A percentile compares a stretch with the other conserved stretches of the same genome.
These are phyloP conservation scores for Sitta carolinensis DNA, from an alignment of 2,797 vertebrate genomes.

Conservation along the genomic window DNA sequence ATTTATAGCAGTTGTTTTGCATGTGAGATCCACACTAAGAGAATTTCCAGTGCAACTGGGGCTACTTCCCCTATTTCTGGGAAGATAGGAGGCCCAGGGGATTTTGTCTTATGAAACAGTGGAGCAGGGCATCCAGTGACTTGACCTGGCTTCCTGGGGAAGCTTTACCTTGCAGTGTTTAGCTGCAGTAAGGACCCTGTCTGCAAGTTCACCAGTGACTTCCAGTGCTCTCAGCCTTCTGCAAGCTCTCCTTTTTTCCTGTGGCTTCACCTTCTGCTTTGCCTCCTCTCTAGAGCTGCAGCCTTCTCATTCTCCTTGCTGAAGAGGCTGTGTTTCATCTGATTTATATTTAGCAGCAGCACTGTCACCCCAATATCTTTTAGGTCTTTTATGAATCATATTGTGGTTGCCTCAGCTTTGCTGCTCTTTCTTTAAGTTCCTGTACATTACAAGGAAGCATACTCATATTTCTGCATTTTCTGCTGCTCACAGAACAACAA, in stretches of 20 bases:
- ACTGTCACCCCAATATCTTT: background rate
- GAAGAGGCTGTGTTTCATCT: background rate
- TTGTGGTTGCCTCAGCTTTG: constrained; percentile 45
- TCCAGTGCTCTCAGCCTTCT: background rate
- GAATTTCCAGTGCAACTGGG: constrained; percentile 66
- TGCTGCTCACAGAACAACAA: background rate
- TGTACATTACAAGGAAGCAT: constrained; percentile 32
- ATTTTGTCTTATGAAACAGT: background rate
- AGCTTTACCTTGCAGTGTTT: background rate
- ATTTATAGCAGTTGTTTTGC: constrained; percentile 69
- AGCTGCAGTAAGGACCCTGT: background rate
- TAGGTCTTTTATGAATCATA: constrained; percentile 21
- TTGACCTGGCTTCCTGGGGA: background rate
- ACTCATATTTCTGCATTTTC: background rate
- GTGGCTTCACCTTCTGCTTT: background rate
- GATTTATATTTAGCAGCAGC: constrained; percentile 37
- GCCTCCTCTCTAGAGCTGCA: background rate
- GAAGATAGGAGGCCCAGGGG: background rate
- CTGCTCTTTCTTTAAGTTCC: constrained; percentile 43
- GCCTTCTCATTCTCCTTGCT: background rate
- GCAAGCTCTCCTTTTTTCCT: background rate
- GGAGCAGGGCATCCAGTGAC: background rate
- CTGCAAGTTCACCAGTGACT: background rate
- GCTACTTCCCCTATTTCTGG: constrained; percentile 67
- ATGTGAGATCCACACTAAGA: constrained; percentile 36